Base-by-base conservation (phyloP, 2,888 invertebrate genomes). In the Eilema griseolum region DNA sequence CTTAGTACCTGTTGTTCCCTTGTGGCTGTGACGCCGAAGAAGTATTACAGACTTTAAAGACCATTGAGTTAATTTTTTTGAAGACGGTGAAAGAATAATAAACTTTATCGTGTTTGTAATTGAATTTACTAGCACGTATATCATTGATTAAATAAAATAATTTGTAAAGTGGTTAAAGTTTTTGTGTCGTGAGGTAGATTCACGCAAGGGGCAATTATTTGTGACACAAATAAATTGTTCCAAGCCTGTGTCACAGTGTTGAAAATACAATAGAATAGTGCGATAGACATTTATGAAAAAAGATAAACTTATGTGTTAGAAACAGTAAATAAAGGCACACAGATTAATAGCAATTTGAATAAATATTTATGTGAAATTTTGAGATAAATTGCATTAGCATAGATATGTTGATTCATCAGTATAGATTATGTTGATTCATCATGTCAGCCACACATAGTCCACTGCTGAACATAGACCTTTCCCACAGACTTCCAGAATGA, bases 171-270 rank as follows among this genome's bases (percentile, higher is more conserved):
- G 46, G 20, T 20, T 4, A 20, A 46, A 7, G 52, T 52, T n/a
- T 52, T 10, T 52, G 52, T 52, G n/a, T 52, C 52, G 52, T 46
- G 46, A 20, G 46, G 20, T 46, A 0, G 52, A 52, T 52, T 5
- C n/a, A 52, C 52, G 20, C 52, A 52, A 52, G 52, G 52, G 20
- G 52, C n/a, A 52, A 52, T 52, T 52, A 52, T 52, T n/a, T 52
- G 52, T 52, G 52, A n/a, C 52, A 52, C 8, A 46, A 46, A 46
- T 46, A 20, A 46, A 20, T 20, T 20, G 46, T 46, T 20, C 16
- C 2, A 20, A 46, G 20, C 20, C 46, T 46, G 20, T 46, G 46
- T 46, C 0, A 5, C 8, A 0, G 5, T 14, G 14, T 16, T 46
- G 46, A 46, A 46, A 46, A 46, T 46, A 46, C 20, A 46, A 46